Evolutionary conservation across 2,113 vertebrate species (phyloP).

Genomic region (Vombatus ursinus): DNA sequence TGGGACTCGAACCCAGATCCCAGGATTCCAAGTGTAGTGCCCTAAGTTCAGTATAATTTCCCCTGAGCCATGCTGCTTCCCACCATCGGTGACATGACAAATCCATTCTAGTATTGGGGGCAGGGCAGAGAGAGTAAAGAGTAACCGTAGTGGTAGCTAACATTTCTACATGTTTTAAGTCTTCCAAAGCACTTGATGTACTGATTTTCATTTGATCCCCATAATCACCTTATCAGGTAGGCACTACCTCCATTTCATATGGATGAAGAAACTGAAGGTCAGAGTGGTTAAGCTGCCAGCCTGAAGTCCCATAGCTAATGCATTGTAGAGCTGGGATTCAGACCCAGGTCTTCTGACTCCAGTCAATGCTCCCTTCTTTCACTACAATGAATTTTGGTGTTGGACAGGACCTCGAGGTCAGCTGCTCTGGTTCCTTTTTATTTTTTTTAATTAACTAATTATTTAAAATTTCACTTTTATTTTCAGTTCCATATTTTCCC

Average conservation of each 20-base stretch:
- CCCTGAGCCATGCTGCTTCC: not conserved
- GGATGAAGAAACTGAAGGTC: not conserved
- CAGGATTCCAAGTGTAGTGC: not conserved
- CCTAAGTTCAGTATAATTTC: not conserved
- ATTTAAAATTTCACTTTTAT: not conserved
- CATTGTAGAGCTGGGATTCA: not conserved
- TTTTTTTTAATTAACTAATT: not conserved
- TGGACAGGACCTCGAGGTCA: not conserved
- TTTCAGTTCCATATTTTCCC: not conserved
- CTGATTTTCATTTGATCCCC: not conserved
- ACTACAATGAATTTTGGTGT: not conserved
- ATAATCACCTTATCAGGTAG: not conserved
- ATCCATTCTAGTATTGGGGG: not conserved
- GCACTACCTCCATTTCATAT: not conserved
- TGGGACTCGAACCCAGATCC: not conserved
- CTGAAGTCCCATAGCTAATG: not conserved
- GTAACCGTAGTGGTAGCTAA: not conserved
- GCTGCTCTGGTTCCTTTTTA: not conserved
- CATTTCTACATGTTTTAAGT: not conserved
- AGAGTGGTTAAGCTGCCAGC: not conserved
- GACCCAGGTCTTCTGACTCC: not conserved
- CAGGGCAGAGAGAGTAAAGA: not conserved
- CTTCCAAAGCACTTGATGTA: not conserved
- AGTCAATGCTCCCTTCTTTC: not conserved
- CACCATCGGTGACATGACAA: not conserved